phyloP scores from a whole-genome alignment of 1,140 invertebrate species.

The Orchesella cincta region DNA sequence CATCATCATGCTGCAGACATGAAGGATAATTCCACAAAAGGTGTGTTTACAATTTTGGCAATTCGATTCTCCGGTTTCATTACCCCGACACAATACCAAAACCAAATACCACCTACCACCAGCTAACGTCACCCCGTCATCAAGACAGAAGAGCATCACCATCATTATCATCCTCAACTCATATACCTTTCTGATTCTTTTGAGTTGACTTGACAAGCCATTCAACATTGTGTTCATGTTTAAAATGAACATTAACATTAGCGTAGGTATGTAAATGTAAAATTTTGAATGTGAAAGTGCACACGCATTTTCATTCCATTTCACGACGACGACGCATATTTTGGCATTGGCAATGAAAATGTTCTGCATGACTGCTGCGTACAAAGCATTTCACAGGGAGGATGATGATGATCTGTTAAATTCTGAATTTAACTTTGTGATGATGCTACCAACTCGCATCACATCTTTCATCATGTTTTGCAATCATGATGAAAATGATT shows the following conservation, averaged over 20 bases:
- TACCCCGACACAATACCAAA: background rate
- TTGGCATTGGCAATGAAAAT: constrained; percentile 14
- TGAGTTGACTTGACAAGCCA: constrained; percentile 4
- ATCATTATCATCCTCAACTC: background rate
- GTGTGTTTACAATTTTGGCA: constrained; percentile 16
- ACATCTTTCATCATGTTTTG: constrained; percentile 22
- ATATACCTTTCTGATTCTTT: background rate
- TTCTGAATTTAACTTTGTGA: too few species aligned
- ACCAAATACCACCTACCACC: background rate
- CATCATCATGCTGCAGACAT: too few species aligned
- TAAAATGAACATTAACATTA: background rate
- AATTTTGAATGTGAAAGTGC: background rate
- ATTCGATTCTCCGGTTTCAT: constrained; percentile 21
- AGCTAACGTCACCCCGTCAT: background rate
- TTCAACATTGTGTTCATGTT: background rate
- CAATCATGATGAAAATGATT: background rate
- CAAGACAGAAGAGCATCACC: background rate
- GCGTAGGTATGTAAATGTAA: background rate
- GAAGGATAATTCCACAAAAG: constrained; percentile 13
- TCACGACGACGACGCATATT: background rate
- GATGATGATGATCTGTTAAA: constrained; percentile 24
- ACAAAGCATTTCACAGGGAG: background rate
- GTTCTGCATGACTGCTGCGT: background rate
- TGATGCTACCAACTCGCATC: background rate
- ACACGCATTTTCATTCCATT: background rate